Base-by-base conservation (phyloP, 2,888 invertebrate genomes). In the Cactoblastis cactorum region DNA sequence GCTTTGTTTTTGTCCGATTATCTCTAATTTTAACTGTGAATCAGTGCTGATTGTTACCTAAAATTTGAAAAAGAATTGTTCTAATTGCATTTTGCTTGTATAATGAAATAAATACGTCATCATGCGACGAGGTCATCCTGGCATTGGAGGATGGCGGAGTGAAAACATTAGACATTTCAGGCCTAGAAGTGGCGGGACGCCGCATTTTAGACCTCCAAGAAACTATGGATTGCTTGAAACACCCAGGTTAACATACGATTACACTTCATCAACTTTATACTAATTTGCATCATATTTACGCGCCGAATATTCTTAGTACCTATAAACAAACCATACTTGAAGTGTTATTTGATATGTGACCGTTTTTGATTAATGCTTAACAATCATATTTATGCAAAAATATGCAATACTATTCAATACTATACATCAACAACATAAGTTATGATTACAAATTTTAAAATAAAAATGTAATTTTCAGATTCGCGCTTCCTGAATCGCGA, bases 121-220 rank as follows among this genome's bases (percentile, higher is more conserved):
- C 64, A 89, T 89, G 89, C 79, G 88, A 63, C 86, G 89, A 84
- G 87, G 88, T 86, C 88, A 86, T 67, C 64, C 77, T 61, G 75
- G 78, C 62, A 71, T 74, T 60, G 78, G 83, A 58, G 82, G 83
- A 67, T 88, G 89, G 89, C 77, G 86, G 68, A 78, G 67, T 70
- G 88, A 87, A 63, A 80, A 80, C 73, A 77, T 72, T 32, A 79
- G 85, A 63, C 75, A 80, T 72, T 88, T 79, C 57, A 80, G 83
- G 61, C 78, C 86, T 52, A 77, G 86, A 69, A 69, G 68, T 57
- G 74, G 75, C 51, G 80, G 76, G 28, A 63, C 72, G 50, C 74
- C 74, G 8, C 77, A 76, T 59, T 87, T 71, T 61, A 76, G 85
- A 59, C 70, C 76, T 17, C 62, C 74, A 14, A 76, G 80, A 56